Percentiles rank a stretch among this genome's conserved stretches.
Conservation (phyloP, 2,797 vertebrate genomes). For the Karalla daura region DNA sequence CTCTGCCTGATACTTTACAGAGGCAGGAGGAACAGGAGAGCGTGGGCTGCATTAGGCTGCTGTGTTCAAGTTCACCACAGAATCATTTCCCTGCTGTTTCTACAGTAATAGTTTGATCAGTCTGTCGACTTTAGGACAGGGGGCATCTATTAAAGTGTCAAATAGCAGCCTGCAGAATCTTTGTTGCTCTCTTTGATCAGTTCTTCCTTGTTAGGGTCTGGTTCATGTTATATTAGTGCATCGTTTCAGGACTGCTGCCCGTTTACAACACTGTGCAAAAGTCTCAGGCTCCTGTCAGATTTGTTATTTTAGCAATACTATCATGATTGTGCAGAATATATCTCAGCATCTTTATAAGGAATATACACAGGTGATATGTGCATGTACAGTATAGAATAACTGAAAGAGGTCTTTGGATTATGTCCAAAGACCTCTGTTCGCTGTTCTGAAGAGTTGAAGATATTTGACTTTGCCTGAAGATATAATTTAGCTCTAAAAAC, state of each 20-base stretch:
- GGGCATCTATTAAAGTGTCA: conserved; percentile 50
- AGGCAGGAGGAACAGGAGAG: conserved; percentile 44
- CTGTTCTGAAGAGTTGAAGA: too few relatives aligned
- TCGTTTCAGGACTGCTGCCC: not conserved
- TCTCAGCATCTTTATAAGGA: too few relatives aligned
- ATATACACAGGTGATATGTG: too few relatives aligned
- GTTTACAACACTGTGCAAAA: not conserved
- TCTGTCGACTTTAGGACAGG: conserved; percentile 9
- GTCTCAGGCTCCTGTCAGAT: too few relatives aligned
- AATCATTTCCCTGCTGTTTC: conserved; percentile 40
- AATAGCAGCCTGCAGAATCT: conserved; percentile 27
- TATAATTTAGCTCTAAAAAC: too few relatives aligned
- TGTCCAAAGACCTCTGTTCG: too few relatives aligned
- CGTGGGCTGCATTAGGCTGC: conserved; percentile 40
- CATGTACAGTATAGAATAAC: too few relatives aligned
- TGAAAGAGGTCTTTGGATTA: too few relatives aligned
- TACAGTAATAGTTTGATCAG: conserved; percentile 53
- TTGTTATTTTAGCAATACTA: too few relatives aligned
- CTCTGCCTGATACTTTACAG: conserved; percentile 51
- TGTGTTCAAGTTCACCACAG: conserved; percentile 44
- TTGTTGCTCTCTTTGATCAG: conserved; percentile 3
- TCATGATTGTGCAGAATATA: too few relatives aligned
- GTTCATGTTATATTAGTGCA: conserved; percentile 6
- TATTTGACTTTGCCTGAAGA: too few relatives aligned
- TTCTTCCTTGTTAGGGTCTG: not conserved